Percentiles rank a stretch among this genome's conserved stretches.
Evolutionary conservation across 2,797 vertebrate genomes (phyloP).

Genomic region (Macropus fuliginosus): DNA sequence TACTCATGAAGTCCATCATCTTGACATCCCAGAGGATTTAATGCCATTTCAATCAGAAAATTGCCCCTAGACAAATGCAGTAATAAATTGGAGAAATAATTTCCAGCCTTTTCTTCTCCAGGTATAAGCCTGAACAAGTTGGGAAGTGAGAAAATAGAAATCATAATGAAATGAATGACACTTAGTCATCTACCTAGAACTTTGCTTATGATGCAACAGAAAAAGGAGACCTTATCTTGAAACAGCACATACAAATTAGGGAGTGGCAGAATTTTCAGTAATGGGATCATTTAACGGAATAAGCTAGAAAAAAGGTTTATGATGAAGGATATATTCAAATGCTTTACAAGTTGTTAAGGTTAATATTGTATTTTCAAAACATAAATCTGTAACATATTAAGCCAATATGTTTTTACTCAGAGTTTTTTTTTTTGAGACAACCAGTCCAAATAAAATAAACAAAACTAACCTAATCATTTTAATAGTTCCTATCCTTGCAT

Average conservation of each 20-base stretch:
- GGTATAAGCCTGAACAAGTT: conserved; percentile 66
- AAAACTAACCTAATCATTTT: conserved; percentile 17
- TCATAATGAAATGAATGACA: conserved; percentile 62
- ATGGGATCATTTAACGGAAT: neutral
- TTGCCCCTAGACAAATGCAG: conserved; percentile 81
- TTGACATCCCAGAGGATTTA: conserved; percentile 80
- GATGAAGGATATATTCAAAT: neutral
- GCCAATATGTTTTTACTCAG: neutral
- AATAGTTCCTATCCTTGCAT: neutral
- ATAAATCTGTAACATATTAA: neutral
- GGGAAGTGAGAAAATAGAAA: conserved; percentile 69
- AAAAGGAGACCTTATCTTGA: conserved; percentile 18
- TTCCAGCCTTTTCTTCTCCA: conserved; percentile 72
- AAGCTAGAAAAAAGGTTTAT: neutral
- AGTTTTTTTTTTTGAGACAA: neutral
- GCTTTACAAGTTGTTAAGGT: neutral
- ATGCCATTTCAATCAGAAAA: conserved; percentile 84
- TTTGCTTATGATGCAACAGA: conserved; percentile 17
- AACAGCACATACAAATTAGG: conserved; percentile 22
- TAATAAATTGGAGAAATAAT: conserved; percentile 79
- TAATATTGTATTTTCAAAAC: neutral
- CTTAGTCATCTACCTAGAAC: conserved; percentile 19
- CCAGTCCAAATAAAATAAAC: conserved; percentile 10
- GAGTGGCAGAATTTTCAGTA: neutral
- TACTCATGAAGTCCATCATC: conserved; percentile 80